A percentile compares a stretch with the other conserved stretches of the same genome.
Evolutionary conservation across 2,888 invertebrate genomes (phyloP).

Genomic region (Drosophila colorata): DNA sequence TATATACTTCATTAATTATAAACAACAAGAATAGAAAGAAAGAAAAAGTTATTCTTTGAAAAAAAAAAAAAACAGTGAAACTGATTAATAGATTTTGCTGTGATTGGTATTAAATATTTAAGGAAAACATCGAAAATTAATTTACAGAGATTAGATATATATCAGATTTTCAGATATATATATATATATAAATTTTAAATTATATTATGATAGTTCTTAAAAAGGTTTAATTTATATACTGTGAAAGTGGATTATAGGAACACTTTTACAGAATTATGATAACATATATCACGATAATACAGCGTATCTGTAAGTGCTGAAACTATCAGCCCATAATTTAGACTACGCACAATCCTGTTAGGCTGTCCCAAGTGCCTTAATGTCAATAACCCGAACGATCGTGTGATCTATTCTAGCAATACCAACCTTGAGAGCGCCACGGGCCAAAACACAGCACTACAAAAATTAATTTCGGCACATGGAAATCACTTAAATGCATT

Average conservation of each 20-base stretch:
- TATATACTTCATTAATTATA: too few species aligned
- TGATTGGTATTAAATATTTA: too few species aligned
- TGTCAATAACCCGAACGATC: slow-evolving; percentile 29
- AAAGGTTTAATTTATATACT: background rate
- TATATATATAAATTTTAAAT: background rate
- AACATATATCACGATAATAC: background rate
- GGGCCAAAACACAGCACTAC: slow-evolving; percentile 31
- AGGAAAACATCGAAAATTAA: too few species aligned
- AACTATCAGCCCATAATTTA: slow-evolving; percentile 3
- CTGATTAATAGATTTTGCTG: too few species aligned
- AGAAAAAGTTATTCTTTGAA: too few species aligned
- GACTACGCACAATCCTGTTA: slow-evolving; percentile 13
- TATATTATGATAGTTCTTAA: too few species aligned
- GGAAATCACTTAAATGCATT: slow-evolving; percentile 53
- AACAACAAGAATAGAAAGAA: too few species aligned
- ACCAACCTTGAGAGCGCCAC: slow-evolving; percentile 63
- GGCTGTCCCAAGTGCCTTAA: slow-evolving; percentile 3
- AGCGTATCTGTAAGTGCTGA: slow-evolving; percentile 5
- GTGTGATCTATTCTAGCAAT: slow-evolving; percentile 19
- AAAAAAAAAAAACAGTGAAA: too few species aligned
- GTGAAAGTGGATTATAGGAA: background rate
- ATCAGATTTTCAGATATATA: too few species aligned
- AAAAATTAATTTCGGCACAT: slow-evolving; percentile 39
- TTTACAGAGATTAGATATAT: too few species aligned
- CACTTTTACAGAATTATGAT: background rate